A percentile compares a stretch with the other conserved stretches of the same genome.
Evolutionary conservation across 2,797 vertebrate species (phyloP).

Genomic region (Intellagama lesueurii): DNA sequence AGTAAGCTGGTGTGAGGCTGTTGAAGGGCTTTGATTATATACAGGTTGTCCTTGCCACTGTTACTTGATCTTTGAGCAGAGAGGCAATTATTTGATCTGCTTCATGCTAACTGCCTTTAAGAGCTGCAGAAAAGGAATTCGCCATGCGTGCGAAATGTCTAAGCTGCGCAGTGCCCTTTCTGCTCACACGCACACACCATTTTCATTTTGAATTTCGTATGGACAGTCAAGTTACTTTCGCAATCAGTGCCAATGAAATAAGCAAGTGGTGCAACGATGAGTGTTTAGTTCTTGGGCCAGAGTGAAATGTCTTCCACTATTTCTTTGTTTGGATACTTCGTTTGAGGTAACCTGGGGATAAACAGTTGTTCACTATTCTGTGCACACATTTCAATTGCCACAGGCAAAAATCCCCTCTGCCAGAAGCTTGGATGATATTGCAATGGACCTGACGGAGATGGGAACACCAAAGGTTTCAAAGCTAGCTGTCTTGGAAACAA

Average conservation of each 20-base stretch:
- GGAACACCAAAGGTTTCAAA: conserved; percentile 85
- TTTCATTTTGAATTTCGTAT: conserved; percentile 30
- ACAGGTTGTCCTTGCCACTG: not conserved
- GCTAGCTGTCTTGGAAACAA: conserved; percentile 83
- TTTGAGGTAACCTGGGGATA: conserved; percentile 45
- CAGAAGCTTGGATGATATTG: conserved; percentile 92
- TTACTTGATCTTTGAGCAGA: conserved; percentile 14
- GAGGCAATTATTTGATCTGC: not conserved
- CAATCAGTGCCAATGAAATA: not conserved
- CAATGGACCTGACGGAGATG: conserved; percentile 92
- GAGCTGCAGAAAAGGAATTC: conserved; percentile 30
- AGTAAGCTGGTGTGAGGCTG: too few species aligned
- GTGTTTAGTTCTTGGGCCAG: conserved; percentile 32
- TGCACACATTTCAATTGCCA: conserved; percentile 5
- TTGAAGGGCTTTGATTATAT: conserved; percentile 24
- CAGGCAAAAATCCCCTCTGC: conserved; percentile 92
- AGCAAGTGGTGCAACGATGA: not conserved
- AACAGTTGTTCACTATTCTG: conserved; percentile 5
- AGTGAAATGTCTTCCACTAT: conserved; percentile 40
- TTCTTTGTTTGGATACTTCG: conserved; percentile 25
- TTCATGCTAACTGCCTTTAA: conserved; percentile 47
- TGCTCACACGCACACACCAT: conserved; percentile 36
- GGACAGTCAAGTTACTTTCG: conserved; percentile 27
- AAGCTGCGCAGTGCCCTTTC: conserved; percentile 4
- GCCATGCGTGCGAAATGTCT: conserved; percentile 19